phyloP scores from a whole-genome alignment of 1,140 invertebrate genomes.

The Rhizoglyphus robini region DNA sequence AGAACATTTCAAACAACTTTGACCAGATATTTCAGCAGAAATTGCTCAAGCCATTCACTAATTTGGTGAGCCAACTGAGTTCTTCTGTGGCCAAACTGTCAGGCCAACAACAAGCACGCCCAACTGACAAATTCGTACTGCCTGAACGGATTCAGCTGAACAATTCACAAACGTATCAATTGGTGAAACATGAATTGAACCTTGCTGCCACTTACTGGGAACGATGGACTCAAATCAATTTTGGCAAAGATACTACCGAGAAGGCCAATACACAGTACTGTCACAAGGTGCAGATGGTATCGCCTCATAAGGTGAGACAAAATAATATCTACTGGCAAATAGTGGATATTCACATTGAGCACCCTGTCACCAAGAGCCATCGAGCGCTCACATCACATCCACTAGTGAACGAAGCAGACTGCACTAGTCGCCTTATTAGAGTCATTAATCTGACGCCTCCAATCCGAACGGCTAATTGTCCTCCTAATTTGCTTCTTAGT shows the following conservation, averaged over 20 bases:
- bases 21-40: constrained; percentile 85
- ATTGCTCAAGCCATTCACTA: constrained; percentile 56
- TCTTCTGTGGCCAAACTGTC: too few species aligned
- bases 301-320: neutral
- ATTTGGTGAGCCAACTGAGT: neutral
- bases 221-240: neutral
- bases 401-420: too few species aligned
- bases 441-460: too few species aligned
- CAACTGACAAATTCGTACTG: too few species aligned
- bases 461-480: too few species aligned
- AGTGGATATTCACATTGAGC: too few species aligned
- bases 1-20: neutral
- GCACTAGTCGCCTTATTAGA: too few species aligned
- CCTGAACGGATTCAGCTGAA: neutral
- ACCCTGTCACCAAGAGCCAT: too few species aligned
- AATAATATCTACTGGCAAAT: constrained; percentile 83
- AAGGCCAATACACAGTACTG: neutral
- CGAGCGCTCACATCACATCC: too few species aligned
- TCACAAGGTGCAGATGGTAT: neutral
- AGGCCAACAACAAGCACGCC: too few species aligned
- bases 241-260: neutral
- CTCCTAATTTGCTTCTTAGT: too few species aligned
- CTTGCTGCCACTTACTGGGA: neutral
- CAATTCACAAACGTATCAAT: neutral
- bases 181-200: neutral